A percentile compares a stretch with the other conserved stretches of the same genome.
Conservation (phyloP, 2,113 vertebrate species). For the Heterochromis multidens region DNA sequence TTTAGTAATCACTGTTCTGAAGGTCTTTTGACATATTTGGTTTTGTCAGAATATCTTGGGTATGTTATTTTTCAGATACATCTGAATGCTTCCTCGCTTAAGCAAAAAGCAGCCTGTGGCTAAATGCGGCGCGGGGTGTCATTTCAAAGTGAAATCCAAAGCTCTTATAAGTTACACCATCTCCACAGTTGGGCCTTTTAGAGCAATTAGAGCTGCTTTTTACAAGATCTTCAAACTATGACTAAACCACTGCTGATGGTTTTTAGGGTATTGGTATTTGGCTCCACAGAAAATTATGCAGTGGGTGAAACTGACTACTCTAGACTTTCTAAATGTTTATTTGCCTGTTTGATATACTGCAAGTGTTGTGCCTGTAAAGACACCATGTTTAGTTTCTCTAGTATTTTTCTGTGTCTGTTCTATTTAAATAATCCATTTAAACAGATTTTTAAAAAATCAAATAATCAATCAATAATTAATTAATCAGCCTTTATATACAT, state of each 20-base stretch:
- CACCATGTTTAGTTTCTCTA: neutral
- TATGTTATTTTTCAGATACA: neutral
- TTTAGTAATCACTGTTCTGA: neutral
- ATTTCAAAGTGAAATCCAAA: constrained; percentile 14
- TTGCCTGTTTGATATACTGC: neutral
- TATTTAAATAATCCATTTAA: neutral
- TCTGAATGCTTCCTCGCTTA: neutral
- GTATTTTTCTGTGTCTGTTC: neutral
- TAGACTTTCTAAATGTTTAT: neutral
- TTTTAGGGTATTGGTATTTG: neutral
- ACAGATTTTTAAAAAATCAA: neutral
- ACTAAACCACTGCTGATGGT: neutral
- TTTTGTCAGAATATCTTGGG: neutral
- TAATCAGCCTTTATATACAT: neutral
- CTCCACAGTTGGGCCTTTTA: neutral
- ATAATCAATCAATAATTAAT: neutral
- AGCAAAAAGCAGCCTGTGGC: neutral
- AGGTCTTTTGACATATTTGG: neutral
- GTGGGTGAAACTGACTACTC: neutral
- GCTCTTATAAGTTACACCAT: constrained; percentile 1
- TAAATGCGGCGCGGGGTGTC: neutral
- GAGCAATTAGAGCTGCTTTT: neutral
- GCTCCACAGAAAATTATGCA: neutral
- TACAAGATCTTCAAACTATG: neutral
- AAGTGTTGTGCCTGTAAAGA: neutral